A percentile compares a stretch with the other conserved stretches of the same genome.
Evolutionary conservation across 2,113 vertebrate genomes (phyloP).

Genomic region (Promerops cafer): DNA sequence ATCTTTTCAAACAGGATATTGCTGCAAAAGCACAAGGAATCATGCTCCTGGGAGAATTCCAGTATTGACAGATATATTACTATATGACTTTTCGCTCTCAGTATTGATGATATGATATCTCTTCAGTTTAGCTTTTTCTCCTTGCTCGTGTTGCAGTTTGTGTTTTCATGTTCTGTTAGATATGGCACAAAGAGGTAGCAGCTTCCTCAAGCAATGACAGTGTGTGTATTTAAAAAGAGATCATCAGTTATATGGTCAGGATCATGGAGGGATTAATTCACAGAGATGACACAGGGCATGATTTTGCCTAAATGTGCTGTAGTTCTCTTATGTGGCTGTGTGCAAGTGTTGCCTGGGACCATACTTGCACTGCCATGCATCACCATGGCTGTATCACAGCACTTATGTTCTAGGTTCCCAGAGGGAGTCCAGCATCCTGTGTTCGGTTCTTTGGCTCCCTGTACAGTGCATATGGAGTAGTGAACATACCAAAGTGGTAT

Average conservation of each 20-base stretch:
- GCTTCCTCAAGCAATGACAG: background rate
- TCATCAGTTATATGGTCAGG: background rate
- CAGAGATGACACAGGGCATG: background rate
- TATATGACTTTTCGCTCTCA: background rate
- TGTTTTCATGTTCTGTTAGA: background rate
- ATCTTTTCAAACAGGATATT: background rate
- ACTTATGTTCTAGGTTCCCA: background rate
- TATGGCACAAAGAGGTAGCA: background rate
- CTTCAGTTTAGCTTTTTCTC: background rate
- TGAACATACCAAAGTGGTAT: background rate
- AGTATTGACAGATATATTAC: background rate
- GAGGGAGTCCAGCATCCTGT: background rate
- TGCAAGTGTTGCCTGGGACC: background rate
- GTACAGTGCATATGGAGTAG: background rate
- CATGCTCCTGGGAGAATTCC: background rate
- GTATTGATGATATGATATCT: background rate
- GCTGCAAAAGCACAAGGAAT: background rate
- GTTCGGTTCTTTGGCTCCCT: background rate
- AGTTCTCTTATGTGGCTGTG: background rate
- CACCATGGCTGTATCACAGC: background rate
- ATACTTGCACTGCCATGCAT: rapidly evolving
- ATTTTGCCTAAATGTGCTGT: background rate
- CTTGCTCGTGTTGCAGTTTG: background rate
- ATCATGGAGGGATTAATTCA: background rate
- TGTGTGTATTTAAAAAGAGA: rapidly evolving